Base-by-base conservation (phyloP, 2,888 invertebrate genomes). In the Atrina japonica region DNA sequence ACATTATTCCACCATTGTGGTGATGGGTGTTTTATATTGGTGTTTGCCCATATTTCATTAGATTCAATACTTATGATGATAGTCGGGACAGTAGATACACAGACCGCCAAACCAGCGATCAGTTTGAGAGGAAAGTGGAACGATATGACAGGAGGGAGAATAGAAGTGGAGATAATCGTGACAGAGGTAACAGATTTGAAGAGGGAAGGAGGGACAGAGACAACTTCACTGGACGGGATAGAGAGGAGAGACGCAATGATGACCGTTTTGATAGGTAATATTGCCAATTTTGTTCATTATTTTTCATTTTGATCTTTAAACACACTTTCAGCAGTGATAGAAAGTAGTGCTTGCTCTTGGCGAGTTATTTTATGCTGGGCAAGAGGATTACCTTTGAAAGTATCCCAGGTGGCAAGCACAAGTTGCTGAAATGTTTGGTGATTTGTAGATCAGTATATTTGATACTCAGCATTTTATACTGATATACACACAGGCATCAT, bases 71-170 rank as follows among this genome's bases (percentile, higher is more conserved):
- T 14, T 52, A 27, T 61, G 60, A 68, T 61, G 60, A 60, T 41
- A 53, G 70, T 18, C 67, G 61, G 23, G 61, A 61, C 23, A 58
- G 29, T 47, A 43, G 66, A 35, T 58, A 49, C 40, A 45, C 43
- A 45, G 63, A 56, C 43, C 23, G 67, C 47, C n/a, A 27, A 30
- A 21, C 18, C 25, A 49, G 64, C 41, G 67, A 55, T 29, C 52
- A 53, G 40, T 59, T 65, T 53, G 80, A 77, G 30, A 63, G 83
- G 35, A 71, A 80, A 40, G 81, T 77, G 30, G 80, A 83, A 27
- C 49, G 80, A 9, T 85, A 81, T 75, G 81, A 84, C 41, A 67
- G 85, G 7, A 65, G 80, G 47, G 79, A 80, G 30, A 66, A 56
- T 47, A 47, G 70, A 7, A 60, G 43, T 35, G 27, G 50, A 40